Conservation (phyloP, 2,113 vertebrate genomes). For the Takifugu flavidus region DNA sequence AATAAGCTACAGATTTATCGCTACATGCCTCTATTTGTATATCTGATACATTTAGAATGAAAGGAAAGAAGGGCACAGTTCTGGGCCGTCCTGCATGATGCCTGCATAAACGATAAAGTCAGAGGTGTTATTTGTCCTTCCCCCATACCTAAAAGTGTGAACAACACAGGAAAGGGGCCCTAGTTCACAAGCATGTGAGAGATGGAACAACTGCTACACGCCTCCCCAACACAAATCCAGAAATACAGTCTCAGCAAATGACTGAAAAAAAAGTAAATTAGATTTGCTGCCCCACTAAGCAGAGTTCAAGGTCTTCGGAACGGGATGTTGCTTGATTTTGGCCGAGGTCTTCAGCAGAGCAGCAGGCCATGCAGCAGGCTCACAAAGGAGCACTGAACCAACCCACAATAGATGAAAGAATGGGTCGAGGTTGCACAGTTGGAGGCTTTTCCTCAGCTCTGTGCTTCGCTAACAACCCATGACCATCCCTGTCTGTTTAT, state of each 20-base stretch:
- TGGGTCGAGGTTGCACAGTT: slow-evolving; percentile 32
- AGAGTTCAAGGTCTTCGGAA: slow-evolving; percentile 16
- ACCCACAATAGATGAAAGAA: slow-evolving; percentile 34
- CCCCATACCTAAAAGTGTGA: slow-evolving; percentile 48
- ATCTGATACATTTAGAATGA: slow-evolving; percentile 25
- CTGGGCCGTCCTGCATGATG: slow-evolving; percentile 20
- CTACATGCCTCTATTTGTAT: background rate
- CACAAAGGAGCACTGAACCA: slow-evolving; percentile 47
- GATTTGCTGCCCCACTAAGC: slow-evolving; percentile 39
- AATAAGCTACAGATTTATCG: background rate
- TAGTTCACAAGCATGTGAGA: slow-evolving; percentile 59
- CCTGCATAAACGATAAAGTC: slow-evolving; percentile 3
- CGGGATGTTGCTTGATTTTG: slow-evolving; percentile 11
- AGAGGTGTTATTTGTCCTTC: slow-evolving; percentile 16
- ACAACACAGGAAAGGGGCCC: slow-evolving; percentile 57
- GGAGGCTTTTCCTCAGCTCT: slow-evolving; percentile 27
- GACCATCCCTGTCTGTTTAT: slow-evolving; percentile 10
- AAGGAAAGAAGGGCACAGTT: slow-evolving; percentile 36
- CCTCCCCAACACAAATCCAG: background rate
- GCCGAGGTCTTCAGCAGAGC: slow-evolving; percentile 21
- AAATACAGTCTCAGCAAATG: slow-evolving; percentile 24
- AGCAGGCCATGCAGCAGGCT: slow-evolving; percentile 33
- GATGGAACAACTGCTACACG: slow-evolving; percentile 39
- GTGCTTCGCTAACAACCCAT: slow-evolving; percentile 17
- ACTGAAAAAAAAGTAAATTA: slow-evolving; percentile 21